These are phyloP conservation scores for Psittacula derbiana DNA, from an alignment of 2,797 vertebrate species.

Conservation along the genomic window DNA sequence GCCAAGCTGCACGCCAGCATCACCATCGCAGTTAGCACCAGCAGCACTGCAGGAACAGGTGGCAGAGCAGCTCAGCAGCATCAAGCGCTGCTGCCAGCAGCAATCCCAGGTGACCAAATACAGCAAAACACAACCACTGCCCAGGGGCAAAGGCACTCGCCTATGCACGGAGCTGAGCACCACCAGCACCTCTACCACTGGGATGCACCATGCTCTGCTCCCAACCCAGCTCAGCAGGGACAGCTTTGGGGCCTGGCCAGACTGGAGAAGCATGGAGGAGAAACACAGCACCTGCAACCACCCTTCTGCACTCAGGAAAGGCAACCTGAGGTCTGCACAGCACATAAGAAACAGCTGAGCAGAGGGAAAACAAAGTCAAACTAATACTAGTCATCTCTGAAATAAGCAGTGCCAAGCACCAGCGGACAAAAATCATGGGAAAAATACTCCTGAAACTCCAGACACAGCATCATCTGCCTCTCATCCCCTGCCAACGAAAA, in stretches of 20 bases:
- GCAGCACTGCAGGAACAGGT: not conserved
- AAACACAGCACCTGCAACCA: not conserved
- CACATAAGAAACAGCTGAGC: not conserved
- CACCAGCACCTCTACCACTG: not conserved
- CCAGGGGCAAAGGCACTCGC: not conserved
- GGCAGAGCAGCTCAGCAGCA: accelerated
- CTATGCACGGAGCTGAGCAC: not conserved
- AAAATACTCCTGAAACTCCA: not conserved
- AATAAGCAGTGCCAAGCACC: not conserved
- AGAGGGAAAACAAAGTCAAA: not conserved
- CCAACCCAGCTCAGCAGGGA: accelerated
- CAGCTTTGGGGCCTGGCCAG: not conserved
- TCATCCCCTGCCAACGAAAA: not conserved
- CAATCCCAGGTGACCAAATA: not conserved
- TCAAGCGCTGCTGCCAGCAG: no score
- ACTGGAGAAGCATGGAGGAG: not conserved
- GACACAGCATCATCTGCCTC: not conserved
- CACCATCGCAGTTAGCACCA: accelerated
- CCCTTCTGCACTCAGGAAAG: not conserved
- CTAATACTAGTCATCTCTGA: not conserved
- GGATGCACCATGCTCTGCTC: accelerated
- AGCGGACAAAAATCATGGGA: not conserved
- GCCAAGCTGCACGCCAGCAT: accelerated
- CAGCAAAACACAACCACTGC: not conserved
- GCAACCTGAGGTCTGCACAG: not conserved